Evolutionary conservation across 2,113 vertebrate genomes (phyloP).

Genomic region (Xenus cinereus): DNA sequence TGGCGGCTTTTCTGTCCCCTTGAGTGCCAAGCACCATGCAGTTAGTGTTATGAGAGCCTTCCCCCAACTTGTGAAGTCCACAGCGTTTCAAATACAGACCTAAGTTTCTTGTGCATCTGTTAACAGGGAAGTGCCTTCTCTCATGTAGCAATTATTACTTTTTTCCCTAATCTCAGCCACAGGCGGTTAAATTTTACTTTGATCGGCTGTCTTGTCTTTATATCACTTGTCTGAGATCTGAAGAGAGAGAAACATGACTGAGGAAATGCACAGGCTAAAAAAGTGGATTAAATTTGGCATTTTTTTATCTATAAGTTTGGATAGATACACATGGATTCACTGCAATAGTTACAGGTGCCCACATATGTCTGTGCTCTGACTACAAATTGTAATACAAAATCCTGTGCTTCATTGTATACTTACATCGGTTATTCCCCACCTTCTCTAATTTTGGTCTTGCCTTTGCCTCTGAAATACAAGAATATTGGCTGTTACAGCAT

Average conservation of each 20-base stretch:
- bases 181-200: slow-evolving; percentile 26
- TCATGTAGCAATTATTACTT: slow-evolving; percentile 29
- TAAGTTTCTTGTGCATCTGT: not conserved
- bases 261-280: not conserved
- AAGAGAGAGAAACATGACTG: slow-evolving; percentile 1
- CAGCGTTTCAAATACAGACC: not conserved
- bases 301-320: not conserved
- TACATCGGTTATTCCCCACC: not conserved
- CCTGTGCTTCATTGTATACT: not conserved
- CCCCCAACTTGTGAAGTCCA: not conserved
- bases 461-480: not conserved
- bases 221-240: slow-evolving; percentile 34
- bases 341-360: not conserved
- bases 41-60: not conserved
- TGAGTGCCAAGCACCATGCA: not conserved
- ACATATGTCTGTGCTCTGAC: not conserved
- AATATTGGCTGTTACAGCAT: not conserved
- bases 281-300: not conserved
- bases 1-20: slow-evolving; percentile 17
- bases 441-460: not conserved
- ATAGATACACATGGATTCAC: not conserved
- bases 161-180: slow-evolving; percentile 31
- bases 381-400: not conserved
- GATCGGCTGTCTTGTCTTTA: slow-evolving; percentile 36
- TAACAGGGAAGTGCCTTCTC: not conserved